These are phyloP conservation scores for Bhutanitis thaidina DNA, from an alignment of 2,888 invertebrate species.

Conservation along the genomic window DNA sequence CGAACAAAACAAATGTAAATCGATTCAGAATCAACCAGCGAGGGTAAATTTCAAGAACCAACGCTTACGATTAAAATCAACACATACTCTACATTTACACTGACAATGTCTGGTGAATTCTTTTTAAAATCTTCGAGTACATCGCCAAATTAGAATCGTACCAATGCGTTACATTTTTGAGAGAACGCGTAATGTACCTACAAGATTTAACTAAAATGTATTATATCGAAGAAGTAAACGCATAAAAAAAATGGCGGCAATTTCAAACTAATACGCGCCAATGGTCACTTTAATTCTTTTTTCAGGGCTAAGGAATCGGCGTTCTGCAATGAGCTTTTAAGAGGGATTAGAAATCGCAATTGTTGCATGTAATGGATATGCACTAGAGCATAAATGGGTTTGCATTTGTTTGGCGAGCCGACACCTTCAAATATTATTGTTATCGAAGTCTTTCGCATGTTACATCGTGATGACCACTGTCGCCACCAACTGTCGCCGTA, in stretches of 20 bases:
- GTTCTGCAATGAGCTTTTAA: constrained; percentile 44
- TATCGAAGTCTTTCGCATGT: constrained; percentile 20
- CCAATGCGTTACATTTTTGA: neutral
- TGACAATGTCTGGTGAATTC: neutral
- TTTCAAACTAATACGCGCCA: constrained; percentile 18
- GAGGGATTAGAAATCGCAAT: constrained; percentile 51
- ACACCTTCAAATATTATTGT: constrained; percentile 45
- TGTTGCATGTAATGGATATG: constrained; percentile 71
- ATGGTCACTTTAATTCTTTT: constrained; percentile 13
- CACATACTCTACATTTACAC: neutral
- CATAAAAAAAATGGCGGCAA: neutral
- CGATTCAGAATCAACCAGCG: neutral
- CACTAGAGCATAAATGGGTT: constrained; percentile 68
- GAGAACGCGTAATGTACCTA: neutral
- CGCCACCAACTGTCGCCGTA: constrained; percentile 24
- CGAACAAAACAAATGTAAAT: neutral
- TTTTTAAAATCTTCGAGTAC: neutral
- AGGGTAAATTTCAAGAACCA: neutral
- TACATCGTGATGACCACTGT: neutral
- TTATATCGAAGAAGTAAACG: neutral
- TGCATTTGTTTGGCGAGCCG: constrained; percentile 54
- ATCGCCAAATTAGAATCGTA: neutral
- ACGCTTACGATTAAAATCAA: neutral
- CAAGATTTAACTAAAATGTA: neutral
- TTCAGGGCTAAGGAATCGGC: constrained; percentile 29